phyloP scores from a whole-genome alignment of 2,797 vertebrate species.

The Notolepis coatsorum region DNA sequence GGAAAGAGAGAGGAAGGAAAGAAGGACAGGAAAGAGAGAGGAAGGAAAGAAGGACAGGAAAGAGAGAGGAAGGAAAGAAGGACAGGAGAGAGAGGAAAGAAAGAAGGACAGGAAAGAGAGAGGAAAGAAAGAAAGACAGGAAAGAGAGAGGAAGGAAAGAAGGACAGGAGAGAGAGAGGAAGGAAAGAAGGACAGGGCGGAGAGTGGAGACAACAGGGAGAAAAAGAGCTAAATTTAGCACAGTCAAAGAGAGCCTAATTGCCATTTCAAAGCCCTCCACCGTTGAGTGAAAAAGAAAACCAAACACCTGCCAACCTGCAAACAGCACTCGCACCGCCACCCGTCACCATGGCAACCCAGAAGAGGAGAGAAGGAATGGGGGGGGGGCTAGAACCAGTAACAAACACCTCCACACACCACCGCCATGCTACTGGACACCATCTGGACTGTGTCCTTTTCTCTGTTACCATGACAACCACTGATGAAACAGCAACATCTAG shows the following conservation, averaged over 20 bases:
- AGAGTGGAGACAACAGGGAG: not conserved
- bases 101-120: too few species aligned
- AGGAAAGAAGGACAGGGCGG: not conserved
- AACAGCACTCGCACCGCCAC: constrained; percentile 61
- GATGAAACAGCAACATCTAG: too few species aligned
- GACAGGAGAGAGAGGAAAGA: too few species aligned
- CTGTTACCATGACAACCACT: not conserved
- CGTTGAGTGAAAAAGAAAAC: constrained; percentile 41
- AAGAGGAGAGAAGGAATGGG: constrained; percentile 19
- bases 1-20: too few species aligned
- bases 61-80: too few species aligned
- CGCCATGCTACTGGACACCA: constrained; percentile 51
- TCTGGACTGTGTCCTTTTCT: not conserved
- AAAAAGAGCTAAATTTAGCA: not conserved
- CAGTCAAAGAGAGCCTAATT: constrained; percentile 25
- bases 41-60: too few species aligned
- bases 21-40: too few species aligned
- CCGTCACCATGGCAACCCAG: constrained; percentile 66
- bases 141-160: constrained; percentile 38
- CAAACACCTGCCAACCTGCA: constrained; percentile 61
- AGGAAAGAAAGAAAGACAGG: too few species aligned
- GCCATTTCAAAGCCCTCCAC: constrained; percentile 30
- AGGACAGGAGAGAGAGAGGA: constrained; percentile 1
- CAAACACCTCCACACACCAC: constrained; percentile 1
- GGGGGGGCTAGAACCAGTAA: too few species aligned